phyloP scores from a whole-genome alignment of 2,113 vertebrate genomes.

The Caloenas nicobarica region DNA sequence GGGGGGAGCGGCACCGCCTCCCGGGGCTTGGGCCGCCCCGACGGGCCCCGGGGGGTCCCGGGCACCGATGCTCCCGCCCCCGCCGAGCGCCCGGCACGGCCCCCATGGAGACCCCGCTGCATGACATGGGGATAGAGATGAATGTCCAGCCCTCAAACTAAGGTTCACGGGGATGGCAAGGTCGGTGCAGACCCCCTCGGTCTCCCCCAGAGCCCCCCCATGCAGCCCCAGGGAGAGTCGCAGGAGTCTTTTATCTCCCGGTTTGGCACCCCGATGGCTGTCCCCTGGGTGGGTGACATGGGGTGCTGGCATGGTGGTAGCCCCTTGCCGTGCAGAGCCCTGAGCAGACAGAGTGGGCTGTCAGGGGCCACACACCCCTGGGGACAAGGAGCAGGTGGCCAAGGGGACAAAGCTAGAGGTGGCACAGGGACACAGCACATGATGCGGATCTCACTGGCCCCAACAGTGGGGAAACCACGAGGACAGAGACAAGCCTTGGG shows the following conservation, averaged over 20 bases:
- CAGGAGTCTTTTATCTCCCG: neutral
- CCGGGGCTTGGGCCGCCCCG: no score
- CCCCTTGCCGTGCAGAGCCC: neutral
- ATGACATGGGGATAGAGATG: neutral
- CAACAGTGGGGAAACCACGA: accelerated
- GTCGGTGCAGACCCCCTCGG: neutral
- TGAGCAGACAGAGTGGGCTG: neutral
- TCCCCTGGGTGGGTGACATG: neutral
- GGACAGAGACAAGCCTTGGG: neutral
- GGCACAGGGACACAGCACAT: neutral
- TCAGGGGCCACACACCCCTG: neutral
- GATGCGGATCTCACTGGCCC: accelerated
- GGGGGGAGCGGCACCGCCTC: no score
- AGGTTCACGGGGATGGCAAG: neutral
- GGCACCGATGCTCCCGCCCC: no score
- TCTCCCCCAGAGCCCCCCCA: neutral
- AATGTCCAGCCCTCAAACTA: neutral
- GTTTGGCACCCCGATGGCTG: neutral
- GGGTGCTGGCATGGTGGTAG: neutral
- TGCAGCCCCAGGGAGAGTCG: neutral
- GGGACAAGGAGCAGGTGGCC: neutral
- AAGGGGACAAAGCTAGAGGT: neutral
- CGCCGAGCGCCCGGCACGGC: no score
- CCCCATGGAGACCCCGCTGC: no score
- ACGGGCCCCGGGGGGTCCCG: no score